A percentile compares a stretch with the other conserved stretches of the same genome.
Evolutionary conservation across 2,888 invertebrate species (phyloP).

Genomic region (Agrotis exclamationis): DNA sequence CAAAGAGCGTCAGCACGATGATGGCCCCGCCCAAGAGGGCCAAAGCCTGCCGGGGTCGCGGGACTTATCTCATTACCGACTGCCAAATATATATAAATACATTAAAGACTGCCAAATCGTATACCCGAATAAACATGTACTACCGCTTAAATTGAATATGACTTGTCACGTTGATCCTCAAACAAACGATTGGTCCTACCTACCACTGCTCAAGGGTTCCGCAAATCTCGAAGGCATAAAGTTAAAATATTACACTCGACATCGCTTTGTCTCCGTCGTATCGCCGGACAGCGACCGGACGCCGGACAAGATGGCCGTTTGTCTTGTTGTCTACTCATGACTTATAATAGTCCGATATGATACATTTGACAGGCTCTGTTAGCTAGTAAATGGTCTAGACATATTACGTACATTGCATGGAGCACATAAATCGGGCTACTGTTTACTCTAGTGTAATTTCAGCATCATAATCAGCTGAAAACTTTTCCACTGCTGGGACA

Average conservation of each 20-base stretch:
- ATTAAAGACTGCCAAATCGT: too few relatives aligned
- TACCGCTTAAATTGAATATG: neutral
- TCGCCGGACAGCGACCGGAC: constrained; percentile 44
- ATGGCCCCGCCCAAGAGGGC: too few relatives aligned
- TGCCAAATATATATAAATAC: too few relatives aligned
- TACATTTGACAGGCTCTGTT: constrained; percentile 54
- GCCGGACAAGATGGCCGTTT: constrained; percentile 56
- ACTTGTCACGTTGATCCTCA: constrained; percentile 43
- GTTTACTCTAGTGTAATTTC: neutral
- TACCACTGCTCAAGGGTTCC: constrained; percentile 11
- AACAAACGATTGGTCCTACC: constrained; percentile 21
- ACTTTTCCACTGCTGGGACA: neutral
- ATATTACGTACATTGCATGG: constrained; percentile 6
- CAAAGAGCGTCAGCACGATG: too few relatives aligned
- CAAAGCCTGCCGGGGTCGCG: too few relatives aligned
- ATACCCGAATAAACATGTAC: too few relatives aligned
- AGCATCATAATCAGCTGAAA: too few relatives aligned
- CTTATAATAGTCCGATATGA: constrained; percentile 57
- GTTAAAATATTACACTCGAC: constrained; percentile 62
- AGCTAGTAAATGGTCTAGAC: constrained; percentile 21
- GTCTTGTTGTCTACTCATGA: constrained; percentile 63
- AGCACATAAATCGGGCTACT: neutral
- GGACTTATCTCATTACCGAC: too few relatives aligned
- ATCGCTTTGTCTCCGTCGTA: constrained; percentile 66
- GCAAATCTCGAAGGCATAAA: constrained; percentile 61